These are phyloP conservation scores for Taxidea taxus DNA, from an alignment of 2,113 vertebrate species.

Conservation along the genomic window DNA sequence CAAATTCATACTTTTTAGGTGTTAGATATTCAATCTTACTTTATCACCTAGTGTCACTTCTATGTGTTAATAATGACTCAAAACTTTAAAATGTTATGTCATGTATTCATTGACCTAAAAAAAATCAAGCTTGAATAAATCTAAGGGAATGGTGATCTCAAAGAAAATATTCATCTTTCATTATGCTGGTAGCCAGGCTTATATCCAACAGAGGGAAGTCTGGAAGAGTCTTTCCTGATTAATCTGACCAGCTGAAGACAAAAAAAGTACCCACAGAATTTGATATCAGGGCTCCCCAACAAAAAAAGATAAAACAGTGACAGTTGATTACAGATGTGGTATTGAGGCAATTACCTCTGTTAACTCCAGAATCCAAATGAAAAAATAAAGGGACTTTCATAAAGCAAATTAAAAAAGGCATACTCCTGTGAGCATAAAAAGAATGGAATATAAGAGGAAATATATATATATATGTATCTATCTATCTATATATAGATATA, in stretches of 20 bases:
- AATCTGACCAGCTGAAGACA: neutral
- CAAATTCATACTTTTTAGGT: neutral
- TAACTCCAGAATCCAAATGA: neutral
- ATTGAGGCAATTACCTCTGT: neutral
- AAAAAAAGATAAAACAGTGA: neutral
- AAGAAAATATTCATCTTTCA: neutral
- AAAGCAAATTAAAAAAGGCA: neutral
- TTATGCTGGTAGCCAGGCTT: neutral
- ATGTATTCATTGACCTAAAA: neutral
- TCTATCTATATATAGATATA: no score
- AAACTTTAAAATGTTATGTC: neutral
- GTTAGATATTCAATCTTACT: neutral
- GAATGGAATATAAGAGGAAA: neutral
- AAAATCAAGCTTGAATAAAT: neutral
- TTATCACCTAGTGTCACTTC: neutral
- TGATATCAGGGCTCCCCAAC: neutral
- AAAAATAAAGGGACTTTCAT: neutral
- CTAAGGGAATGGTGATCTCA: neutral
- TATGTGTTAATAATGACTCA: neutral
- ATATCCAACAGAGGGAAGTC: neutral
- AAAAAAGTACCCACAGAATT: neutral
- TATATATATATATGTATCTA: no score
- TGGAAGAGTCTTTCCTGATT: neutral
- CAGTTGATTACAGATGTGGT: neutral
- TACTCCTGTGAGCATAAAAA: neutral